Percentiles rank a stretch among this genome's conserved stretches.
These are phyloP conservation scores for Eudemis profundana DNA, from an alignment of 2,888 invertebrate genomes.

Conservation along the genomic window DNA sequence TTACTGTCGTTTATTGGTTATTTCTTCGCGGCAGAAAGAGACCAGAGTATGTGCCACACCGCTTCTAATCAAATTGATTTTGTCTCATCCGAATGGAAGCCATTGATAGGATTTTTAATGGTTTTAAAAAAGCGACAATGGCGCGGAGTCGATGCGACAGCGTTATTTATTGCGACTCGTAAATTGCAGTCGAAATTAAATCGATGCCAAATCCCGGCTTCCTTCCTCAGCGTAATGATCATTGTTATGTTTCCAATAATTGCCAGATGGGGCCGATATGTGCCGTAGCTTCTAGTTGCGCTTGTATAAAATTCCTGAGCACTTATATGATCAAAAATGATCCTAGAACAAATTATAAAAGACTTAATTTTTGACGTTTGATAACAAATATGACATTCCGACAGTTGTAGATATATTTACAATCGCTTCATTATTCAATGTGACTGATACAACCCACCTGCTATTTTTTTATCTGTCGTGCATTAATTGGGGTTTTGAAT, in stretches of 20 bases:
- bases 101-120: constrained; percentile 83
- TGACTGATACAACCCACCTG: neutral
- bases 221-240: constrained; percentile 68
- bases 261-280: constrained; percentile 66
- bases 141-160: constrained; percentile 70
- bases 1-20: constrained; percentile 58
- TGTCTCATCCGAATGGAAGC: constrained; percentile 72
- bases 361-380: too few relatives aligned
- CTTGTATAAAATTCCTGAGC: neutral
- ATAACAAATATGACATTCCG: too few relatives aligned
- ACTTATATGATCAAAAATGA: too few relatives aligned
- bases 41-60: constrained; percentile 56
- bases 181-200: constrained; percentile 82
- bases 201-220: constrained; percentile 73
- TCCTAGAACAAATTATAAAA: too few relatives aligned
- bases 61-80: constrained; percentile 70
- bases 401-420: too few relatives aligned
- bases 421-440: too few relatives aligned
- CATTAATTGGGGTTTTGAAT: too few relatives aligned
- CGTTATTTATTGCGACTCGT: constrained; percentile 80
- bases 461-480: too few relatives aligned
- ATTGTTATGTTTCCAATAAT: constrained; percentile 71
- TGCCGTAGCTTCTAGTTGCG: neutral
- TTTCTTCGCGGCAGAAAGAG: constrained; percentile 62
- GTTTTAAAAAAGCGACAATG: constrained; percentile 82